phyloP scores from a whole-genome alignment of 2,797 vertebrate genomes.

The Chromis chromis region DNA sequence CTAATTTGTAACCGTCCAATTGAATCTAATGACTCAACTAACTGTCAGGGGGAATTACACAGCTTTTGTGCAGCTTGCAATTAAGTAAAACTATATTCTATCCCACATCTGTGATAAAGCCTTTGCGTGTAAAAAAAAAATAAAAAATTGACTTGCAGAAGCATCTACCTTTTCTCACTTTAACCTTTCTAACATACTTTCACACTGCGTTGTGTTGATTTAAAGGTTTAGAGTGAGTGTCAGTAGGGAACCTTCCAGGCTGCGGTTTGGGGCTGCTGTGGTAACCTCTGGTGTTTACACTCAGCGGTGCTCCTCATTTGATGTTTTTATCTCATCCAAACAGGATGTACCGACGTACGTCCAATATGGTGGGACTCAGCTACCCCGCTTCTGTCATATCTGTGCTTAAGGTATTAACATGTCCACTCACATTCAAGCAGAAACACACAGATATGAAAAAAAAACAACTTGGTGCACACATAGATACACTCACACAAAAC shows the following conservation, averaged over 20 bases:
- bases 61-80: slow-evolving; percentile 22
- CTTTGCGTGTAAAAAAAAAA: slow-evolving; percentile 12
- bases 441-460: slow-evolving; percentile 22
- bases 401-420: slow-evolving; percentile 92
- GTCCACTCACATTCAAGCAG: slow-evolving; percentile 31
- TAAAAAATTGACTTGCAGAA: slow-evolving; percentile 2
- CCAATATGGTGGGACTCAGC: slow-evolving; percentile 98
- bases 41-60: slow-evolving; percentile 22
- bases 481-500: neutral
- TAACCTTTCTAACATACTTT: slow-evolving; percentile 36
- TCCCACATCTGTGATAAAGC: slow-evolving; percentile 9
- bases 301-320: slow-evolving; percentile 64
- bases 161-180: neutral
- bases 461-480: neutral
- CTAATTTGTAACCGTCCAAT: slow-evolving; percentile 10
- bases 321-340: slow-evolving; percentile 82
- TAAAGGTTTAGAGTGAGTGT: slow-evolving; percentile 35
- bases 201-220: slow-evolving; percentile 39
- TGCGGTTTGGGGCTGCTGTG: slow-evolving; percentile 28
- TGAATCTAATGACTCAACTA: slow-evolving; percentile 2
- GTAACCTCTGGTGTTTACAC: slow-evolving; percentile 64
- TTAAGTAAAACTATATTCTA: slow-evolving; percentile 18
- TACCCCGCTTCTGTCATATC: slow-evolving; percentile 95
- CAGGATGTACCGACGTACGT: slow-evolving; percentile 98
- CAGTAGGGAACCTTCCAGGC: slow-evolving; percentile 49